Evolutionary conservation across 1,140 invertebrate genomes (phyloP).

Genomic region (Octopus bimaculoides): DNA sequence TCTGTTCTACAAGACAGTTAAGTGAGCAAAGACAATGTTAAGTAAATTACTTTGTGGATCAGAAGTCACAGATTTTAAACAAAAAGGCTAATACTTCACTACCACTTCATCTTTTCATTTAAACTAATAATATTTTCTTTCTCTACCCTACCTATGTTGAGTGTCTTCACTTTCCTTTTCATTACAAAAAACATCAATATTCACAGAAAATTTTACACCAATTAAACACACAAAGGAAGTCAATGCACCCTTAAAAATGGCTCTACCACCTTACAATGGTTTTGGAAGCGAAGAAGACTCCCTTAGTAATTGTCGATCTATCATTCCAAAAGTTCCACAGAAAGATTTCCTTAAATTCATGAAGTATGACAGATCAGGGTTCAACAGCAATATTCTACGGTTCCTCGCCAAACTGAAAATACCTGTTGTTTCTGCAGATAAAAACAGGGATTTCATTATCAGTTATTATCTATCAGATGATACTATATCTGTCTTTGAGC

Average conservation of each 20-base stretch:
- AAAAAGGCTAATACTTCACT: no score
- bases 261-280: conserved; percentile 57
- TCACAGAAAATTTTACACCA: conserved; percentile 48
- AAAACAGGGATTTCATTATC: conserved; percentile 74
- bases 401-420: conserved; percentile 75
- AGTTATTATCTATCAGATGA: conserved; percentile 80
- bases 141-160: no score
- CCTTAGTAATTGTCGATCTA: conserved; percentile 53
- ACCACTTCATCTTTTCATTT: no score
- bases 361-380: conserved; percentile 62
- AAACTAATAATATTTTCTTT: no score
- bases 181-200: no score
- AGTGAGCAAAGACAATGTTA: no score
- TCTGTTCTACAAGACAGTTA: no score
- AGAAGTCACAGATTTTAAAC: no score
- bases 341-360: conserved; percentile 58
- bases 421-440: conserved; percentile 66
- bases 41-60: no score
- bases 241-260: conserved; percentile 8
- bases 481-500: conserved; percentile 78
- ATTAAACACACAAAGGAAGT: conserved; percentile 34
- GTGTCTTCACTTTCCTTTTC: no score
- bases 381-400: conserved; percentile 75
- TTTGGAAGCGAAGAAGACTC: conserved; percentile 59
- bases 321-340: conserved; percentile 55